phyloP scores from a whole-genome alignment of 1,140 invertebrate species.

The Notospermus geniculatus region DNA sequence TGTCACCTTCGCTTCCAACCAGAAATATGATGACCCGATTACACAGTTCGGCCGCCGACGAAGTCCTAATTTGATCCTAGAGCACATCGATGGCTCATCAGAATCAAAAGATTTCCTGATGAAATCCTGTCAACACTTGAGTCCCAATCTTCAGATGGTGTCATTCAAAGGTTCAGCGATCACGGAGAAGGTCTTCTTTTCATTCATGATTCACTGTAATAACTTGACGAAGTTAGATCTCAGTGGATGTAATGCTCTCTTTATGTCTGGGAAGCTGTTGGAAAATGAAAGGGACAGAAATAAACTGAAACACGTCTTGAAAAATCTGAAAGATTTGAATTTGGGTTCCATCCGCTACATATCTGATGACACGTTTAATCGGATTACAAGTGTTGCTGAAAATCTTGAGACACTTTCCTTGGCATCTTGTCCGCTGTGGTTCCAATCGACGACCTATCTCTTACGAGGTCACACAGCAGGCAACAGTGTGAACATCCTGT shows the following conservation, averaged over 20 bases:
- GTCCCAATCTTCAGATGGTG: constrained; percentile 34
- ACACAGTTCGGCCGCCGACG: constrained; percentile 23
- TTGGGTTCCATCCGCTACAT: constrained; percentile 68
- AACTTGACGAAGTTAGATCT: constrained; percentile 63
- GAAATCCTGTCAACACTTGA: constrained; percentile 35
- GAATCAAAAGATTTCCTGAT: constrained; percentile 30
- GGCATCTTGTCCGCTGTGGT: constrained; percentile 67
- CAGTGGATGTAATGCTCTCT: constrained; percentile 66
- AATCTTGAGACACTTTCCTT: constrained; percentile 64
- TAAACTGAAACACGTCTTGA: constrained; percentile 57
- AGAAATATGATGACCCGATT: constrained; percentile 15
- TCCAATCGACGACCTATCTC: constrained; percentile 64
- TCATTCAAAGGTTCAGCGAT: constrained; percentile 43
- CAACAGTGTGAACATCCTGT: constrained; percentile 68
- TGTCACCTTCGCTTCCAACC: constrained; percentile 32
- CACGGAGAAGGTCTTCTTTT: constrained; percentile 39
- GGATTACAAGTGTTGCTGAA: constrained; percentile 64
- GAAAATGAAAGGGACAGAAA: constrained; percentile 61
- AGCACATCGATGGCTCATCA: constrained; percentile 39
- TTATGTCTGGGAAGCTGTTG: constrained; percentile 69
- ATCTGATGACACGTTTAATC: constrained; percentile 68
- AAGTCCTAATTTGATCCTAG: constrained; percentile 36
- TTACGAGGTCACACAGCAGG: constrained; percentile 52
- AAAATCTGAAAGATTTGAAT: constrained; percentile 62
- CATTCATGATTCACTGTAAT: constrained; percentile 33